Evolutionary conservation across 2,113 vertebrate species (phyloP).

Genomic region (Sinocyclocheilus rhinocerous): DNA sequence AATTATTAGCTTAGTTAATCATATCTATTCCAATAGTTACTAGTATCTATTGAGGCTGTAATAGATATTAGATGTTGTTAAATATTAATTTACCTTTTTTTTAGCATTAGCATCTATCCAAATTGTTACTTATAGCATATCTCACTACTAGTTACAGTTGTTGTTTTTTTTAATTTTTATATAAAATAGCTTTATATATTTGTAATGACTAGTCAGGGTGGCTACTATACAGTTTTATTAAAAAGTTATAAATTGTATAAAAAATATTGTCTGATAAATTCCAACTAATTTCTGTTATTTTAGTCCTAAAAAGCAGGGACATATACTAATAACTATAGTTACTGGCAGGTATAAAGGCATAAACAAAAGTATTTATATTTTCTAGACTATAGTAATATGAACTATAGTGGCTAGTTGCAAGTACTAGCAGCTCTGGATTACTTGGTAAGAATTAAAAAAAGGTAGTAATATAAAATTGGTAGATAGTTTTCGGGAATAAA

Average conservation of each 20-base stretch:
- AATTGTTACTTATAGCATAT: neutral
- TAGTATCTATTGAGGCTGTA: neutral
- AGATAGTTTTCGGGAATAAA: neutral
- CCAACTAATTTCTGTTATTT: neutral
- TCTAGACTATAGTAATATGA: neutral
- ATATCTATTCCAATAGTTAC: neutral
- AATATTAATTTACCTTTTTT: neutral
- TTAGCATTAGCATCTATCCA: neutral
- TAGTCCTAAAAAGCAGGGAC: neutral
- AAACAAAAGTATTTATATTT: neutral
- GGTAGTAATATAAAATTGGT: too few relatives aligned
- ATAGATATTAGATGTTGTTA: neutral
- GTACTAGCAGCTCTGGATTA: neutral
- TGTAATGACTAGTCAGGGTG: neutral
- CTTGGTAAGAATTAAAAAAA: neutral
- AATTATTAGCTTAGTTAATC: neutral
- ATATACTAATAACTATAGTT: neutral
- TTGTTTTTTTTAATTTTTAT: too few relatives aligned
- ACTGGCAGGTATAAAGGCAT: neutral
- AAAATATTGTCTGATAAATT: neutral
- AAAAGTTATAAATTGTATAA: neutral
- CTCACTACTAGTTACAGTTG: neutral
- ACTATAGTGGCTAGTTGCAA: neutral
- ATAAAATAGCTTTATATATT: neutral
- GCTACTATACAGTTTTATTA: neutral